Evolutionary conservation across 2,888 invertebrate species (phyloP), one percentile per base, ranked within the genome.

Genomic region (Melanchra persicariae): DNA sequence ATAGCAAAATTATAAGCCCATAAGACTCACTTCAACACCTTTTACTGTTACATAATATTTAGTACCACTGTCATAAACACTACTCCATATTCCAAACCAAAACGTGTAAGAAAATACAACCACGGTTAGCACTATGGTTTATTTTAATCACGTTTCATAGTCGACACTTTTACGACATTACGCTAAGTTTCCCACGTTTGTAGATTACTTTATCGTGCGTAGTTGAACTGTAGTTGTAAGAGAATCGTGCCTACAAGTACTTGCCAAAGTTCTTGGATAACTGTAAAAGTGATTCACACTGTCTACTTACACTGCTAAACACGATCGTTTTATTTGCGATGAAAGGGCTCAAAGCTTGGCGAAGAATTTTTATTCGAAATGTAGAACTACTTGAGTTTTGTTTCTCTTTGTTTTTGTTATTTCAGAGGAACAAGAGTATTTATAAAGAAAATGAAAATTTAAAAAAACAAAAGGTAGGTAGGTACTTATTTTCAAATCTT

Each of bases 121-220:
- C 43, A 30, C 26, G 15, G 1, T n/a, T 34, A 5, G 19, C 47
- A 10, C n/a, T 37, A 63, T 70, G 74, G 22, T 57, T 74, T 84
- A 84, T 79, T 81, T 79, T 77, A 67, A 71, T 73, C 88, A 87
- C 87, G 88, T 87, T 45, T 58, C 66, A 70, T 45, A 71, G 69
- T 72, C 62, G 80, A 73, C 75, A 80, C 68, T 84, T 86, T 85
- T 78, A 87, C 75, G 70, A 70, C 71, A 69, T 76, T 47, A 68
- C 67, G 57, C 45, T 62, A 9, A 67, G 60, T 71, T 85, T 88
- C 87, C 85, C 87, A 88, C 87, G 87, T 79, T 83, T 61, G n/a
- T 72, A 43, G n/a, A 78, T 34, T 69, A 71, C 43, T 69, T 52
- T 68, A 72, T 59, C 78, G 66, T 71, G 57, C 34, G 37, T 60